Percentiles rank a stretch among this genome's conserved stretches.
Evolutionary conservation across 2,888 invertebrate genomes (phyloP).

Genomic region (Nasonia oneida): DNA sequence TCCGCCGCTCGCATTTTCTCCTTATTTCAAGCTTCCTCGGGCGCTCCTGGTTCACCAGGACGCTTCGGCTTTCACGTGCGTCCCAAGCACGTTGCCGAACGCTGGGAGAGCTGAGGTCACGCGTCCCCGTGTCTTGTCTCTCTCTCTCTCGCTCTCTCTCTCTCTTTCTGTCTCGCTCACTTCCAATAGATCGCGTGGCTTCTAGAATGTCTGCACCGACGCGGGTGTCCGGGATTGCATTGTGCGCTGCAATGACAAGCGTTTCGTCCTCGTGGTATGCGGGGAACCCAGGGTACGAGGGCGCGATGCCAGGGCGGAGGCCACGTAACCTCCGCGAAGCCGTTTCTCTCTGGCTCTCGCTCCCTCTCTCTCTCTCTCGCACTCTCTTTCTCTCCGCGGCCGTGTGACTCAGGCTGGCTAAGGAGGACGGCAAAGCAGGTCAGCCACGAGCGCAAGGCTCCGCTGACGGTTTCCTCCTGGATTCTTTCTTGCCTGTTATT

Average conservation of each 20-base stretch:
- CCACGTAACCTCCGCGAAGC: neutral
- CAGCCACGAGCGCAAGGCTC: conserved; percentile 4
- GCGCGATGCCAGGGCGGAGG: neutral
- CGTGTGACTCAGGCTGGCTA: neutral
- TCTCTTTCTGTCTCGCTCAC: neutral
- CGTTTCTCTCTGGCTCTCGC: neutral
- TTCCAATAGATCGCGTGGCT: neutral
- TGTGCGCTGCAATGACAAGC: neutral
- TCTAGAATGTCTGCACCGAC: neutral
- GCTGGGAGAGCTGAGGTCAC: conserved; percentile 34
- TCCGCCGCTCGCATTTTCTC: conserved; percentile 31
- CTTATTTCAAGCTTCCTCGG: neutral
- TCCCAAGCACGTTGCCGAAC: conserved; percentile 43
- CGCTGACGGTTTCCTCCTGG: neutral
- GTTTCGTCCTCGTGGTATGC: neutral
- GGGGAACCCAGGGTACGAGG: no score
- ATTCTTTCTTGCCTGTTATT: neutral
- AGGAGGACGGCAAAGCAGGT: conserved; percentile 39
- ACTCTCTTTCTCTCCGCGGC: neutral
- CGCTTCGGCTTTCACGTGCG: neutral
- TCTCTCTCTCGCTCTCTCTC: neutral
- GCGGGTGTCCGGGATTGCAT: neutral
- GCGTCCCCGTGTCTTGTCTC: conserved; percentile 14
- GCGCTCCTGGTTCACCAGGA: neutral
- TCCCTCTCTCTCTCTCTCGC: neutral